A percentile compares a stretch with the other conserved stretches of the same genome.
Evolutionary conservation across 2,888 invertebrate species (phyloP).

Genomic region (Dione juno): DNA sequence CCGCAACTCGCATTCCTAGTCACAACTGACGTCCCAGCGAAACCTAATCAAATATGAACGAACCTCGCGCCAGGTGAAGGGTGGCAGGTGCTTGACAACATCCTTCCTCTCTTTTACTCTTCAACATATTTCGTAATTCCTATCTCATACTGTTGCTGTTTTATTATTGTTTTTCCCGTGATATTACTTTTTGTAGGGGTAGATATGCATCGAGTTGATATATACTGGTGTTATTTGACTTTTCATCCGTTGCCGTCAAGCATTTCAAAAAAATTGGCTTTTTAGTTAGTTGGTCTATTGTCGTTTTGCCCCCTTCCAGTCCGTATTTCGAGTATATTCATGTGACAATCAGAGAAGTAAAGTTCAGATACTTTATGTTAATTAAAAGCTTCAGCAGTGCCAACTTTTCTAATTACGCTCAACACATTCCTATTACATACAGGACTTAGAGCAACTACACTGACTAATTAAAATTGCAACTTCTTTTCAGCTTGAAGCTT

Average conservation of each 20-base stretch:
- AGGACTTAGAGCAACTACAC: slow-evolving; percentile 1
- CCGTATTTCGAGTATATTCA: slow-evolving; percentile 48
- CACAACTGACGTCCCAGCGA: slow-evolving; percentile 68
- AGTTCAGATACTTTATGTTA: slow-evolving; percentile 56
- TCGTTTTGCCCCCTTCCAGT: slow-evolving; percentile 63
- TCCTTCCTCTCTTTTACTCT: slow-evolving; percentile 63
- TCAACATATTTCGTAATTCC: slow-evolving; percentile 48
- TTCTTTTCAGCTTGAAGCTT: background rate
- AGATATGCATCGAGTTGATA: slow-evolving; percentile 68
- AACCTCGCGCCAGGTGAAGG: slow-evolving; percentile 71
- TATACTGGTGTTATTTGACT: slow-evolving; percentile 63
- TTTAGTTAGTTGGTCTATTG: slow-evolving; percentile 62
- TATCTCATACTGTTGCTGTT: slow-evolving; percentile 55
- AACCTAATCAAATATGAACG: slow-evolving; percentile 79
- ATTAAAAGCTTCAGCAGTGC: slow-evolving; percentile 52
- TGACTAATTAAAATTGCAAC: slow-evolving; percentile 6
- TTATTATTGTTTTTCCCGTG: slow-evolving; percentile 62
- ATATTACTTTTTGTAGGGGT: slow-evolving; percentile 64
- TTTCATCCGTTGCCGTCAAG: slow-evolving; percentile 63
- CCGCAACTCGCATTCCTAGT: slow-evolving; percentile 56
- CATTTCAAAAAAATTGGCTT: slow-evolving; percentile 69
- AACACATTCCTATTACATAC: slow-evolving; percentile 26
- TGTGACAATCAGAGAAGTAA: slow-evolving; percentile 42
- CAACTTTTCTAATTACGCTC: slow-evolving; percentile 36
- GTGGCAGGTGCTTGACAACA: slow-evolving; percentile 76